Base-by-base conservation (phyloP, 2,888 invertebrate genomes). In the Eumacrocentrus americanus region DNA sequence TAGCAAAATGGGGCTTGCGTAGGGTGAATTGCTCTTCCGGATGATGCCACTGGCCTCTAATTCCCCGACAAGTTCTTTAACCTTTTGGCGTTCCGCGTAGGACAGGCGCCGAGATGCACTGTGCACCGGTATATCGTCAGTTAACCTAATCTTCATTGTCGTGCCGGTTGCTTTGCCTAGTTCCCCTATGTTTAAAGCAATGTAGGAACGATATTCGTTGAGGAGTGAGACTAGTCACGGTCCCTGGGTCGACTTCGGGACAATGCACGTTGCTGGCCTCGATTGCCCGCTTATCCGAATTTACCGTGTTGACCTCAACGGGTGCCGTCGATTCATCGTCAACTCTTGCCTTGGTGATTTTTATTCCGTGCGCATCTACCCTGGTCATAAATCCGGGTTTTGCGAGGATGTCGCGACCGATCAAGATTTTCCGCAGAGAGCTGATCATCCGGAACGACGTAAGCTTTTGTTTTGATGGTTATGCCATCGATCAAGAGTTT, bases 41-140 rank as follows among this genome's bases (percentile, higher is more conserved):
- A 72, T 40, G 3, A 71, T 68, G 1, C 53, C 62, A n/a, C 34
- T 64, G 5, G 20, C 47, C 35, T 65, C 59, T 1, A 71, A 34
- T 5, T 69, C 67, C 0, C 56, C 53, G 1, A 71, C 20, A 1
- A 69, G 61, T 1, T 44, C 46, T 29, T 60, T 62, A 0, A 70
- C 57, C 2, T 63, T 54, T 11, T 70, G 64, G 1, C 69, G 59
- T 18, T 69, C 70, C 1, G 55, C 9, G 6, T 50, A 14, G 1
- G 69, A 62, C 23, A 67, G 4, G 1, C 69, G 61, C 34, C 67
- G 66, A 0, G 68, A 67, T 51, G 64, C 58, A 55, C 64, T 56
- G 14, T 46, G 48, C 7, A 72, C 58, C 2, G 57, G 40, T 38
- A 16, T 14, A 7, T 57, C n/a, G 4, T 11, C 38, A 9, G 37